Percentiles rank a stretch among this genome's conserved stretches.
Conservation (phyloP, 2,113 vertebrate genomes). For the Bombycilla garrulus region DNA sequence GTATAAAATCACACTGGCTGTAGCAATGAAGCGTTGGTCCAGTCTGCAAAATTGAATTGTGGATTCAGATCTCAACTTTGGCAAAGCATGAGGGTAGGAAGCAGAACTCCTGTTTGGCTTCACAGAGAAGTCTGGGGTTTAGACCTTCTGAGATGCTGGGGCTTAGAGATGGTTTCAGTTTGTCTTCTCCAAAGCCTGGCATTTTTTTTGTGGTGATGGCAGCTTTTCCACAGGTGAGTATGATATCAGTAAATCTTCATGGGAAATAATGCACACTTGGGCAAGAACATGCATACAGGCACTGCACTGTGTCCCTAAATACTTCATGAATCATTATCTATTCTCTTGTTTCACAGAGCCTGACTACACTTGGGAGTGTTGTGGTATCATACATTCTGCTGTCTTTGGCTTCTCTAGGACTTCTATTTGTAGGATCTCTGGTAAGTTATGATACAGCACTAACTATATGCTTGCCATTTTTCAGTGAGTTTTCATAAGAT, state of each 20-base stretch:
- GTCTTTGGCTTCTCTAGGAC: slow-evolving; percentile 76
- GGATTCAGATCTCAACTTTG: not conserved
- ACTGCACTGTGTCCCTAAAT: not conserved
- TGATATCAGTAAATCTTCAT: not conserved
- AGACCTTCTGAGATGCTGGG: not conserved
- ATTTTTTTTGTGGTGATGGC: not conserved
- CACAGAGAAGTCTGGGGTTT: not conserved
- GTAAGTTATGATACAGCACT: slow-evolving; percentile 68
- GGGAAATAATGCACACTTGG: not conserved
- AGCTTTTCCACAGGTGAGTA: not conserved
- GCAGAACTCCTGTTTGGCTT: not conserved
- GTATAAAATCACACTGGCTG: not conserved
- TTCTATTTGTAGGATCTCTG: slow-evolving; percentile 75
- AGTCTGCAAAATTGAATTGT: not conserved
- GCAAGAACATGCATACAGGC: not conserved
- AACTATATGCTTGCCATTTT: not conserved
- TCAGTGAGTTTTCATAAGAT: not conserved
- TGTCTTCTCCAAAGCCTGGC: not conserved
- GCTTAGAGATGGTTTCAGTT: not conserved
- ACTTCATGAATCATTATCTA: not conserved
- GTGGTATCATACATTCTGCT: slow-evolving; percentile 75
- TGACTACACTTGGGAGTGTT: slow-evolving; percentile 69
- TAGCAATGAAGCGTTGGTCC: not conserved
- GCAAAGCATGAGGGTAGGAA: not conserved
- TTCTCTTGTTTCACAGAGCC: slow-evolving; percentile 67